Evolutionary conservation across 2,888 invertebrate species (phyloP), one percentile per base, ranked within the genome.

Genomic region (Atherix ibis): DNA sequence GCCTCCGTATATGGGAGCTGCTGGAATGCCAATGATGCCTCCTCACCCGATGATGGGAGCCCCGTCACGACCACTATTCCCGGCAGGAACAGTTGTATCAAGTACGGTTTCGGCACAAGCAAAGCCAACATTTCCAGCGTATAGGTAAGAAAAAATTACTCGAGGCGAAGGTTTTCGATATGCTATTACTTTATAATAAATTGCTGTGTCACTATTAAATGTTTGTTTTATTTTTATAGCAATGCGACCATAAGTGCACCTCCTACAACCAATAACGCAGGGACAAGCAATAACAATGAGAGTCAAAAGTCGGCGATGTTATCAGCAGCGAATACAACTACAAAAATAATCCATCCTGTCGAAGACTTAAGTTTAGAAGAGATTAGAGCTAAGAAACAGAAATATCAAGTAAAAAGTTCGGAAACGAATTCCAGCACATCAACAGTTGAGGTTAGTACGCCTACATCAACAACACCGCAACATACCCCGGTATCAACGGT

Each of bases 321-420:
- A 33, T 76, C 76, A 10, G 73, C 80, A n/a, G 77, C 81, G 5
- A 81, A 84, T 27, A 79, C 85, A 5, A 77, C 83, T 25, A 83
- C 85, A 50, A 81, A 82, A 63, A 92, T 94, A 36, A 73, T 94
- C 46, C 94, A 94, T 61, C 94, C 94, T 0, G 78, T 85, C 1
- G 92, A 94, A 57, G 89, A 91, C 59, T 74, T 89, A 34, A 92
- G 92, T 18, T 54, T 88, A 56, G 88, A 88, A 56, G 87, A 89
- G 62, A 71, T 83, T 44, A 66, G 80, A 32, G 77, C 85, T 6
- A 64, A 80, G 32, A 64, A 68, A 48, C 62, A 71, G 8, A 76
- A 76, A 50, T 87, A 87, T 54, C 68, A 70, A 42, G 62, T 62
- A 28, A 65, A 65, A 39, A n/a, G n/a, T n/a, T n/a, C n/a, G n/a